Evolutionary conservation across 2,113 vertebrate species (phyloP), one percentile per base, ranked within the genome.

Genomic region (Trogon melanurus): DNA sequence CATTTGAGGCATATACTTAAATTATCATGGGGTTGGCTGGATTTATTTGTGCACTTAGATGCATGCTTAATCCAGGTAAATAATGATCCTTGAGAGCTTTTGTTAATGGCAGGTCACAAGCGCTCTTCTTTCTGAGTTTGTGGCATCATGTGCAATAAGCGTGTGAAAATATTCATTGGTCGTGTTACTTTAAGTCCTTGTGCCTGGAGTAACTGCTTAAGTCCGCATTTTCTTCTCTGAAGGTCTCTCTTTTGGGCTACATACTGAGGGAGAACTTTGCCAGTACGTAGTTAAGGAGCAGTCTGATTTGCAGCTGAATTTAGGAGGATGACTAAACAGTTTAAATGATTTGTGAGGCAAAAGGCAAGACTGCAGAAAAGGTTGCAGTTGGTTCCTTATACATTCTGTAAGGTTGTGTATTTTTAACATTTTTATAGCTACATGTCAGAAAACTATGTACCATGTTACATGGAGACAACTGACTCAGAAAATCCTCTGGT

Each of bases 391-490:
- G 5, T 78, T 86, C 80, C 56, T 74, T 22, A 7, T 38, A 25
- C 1, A 0, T 78, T 73, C 38, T 90, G 22, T 32, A 70, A 75
- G 61, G 34, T 65, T 73, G 53, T 54, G 66, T 16, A 22, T 74
- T 94, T 83, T 86, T 34, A 60, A 56, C 16, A 27, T 74, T 93
- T 90, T 95, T 88, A 61, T 79, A 71, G 88, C 44, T 74, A 6
- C 14, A 27, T 29, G 22, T 66, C 36, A 14, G 53, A 65, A 36
- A 25, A 6, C 18, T 75, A 16, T 0, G 0, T 66, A 51, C 22
- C 6, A 1, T 1, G 1, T 47, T 57, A 45, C 67, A 32, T 32
- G 0, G 0, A 21, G 16, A 54, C 45, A 57, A 6, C 58, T 41
- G 19, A 30, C 70, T 89, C 30, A 16, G 57, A 71, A 83, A 75